Percentiles rank a stretch among this genome's conserved stretches.
These are phyloP conservation scores for Lithobates pipiens DNA, from an alignment of 2,797 vertebrate species.

Conservation along the genomic window DNA sequence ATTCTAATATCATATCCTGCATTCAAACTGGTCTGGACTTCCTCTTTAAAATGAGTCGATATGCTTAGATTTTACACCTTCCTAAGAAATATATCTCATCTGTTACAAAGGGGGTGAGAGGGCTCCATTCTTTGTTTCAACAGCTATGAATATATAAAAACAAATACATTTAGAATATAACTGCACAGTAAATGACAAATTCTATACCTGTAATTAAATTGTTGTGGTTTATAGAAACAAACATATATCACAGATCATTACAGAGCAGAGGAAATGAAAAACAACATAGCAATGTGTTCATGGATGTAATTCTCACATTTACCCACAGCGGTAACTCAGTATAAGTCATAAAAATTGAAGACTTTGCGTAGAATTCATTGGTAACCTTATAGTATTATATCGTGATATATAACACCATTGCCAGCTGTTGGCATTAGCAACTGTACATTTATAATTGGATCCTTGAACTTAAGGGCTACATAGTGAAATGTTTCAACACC, in stretches of 20 bases:
- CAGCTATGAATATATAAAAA: neutral
- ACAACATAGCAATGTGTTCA: neutral
- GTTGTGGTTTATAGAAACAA: neutral
- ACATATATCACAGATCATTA: neutral
- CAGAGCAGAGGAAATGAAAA: constrained; percentile 3
- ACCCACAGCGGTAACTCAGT: constrained; percentile 26
- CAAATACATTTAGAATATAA: neutral
- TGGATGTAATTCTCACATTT: constrained; percentile 2
- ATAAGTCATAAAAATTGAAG: constrained; percentile 50
- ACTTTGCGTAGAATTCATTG: constrained; percentile 53
- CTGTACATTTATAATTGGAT: constrained; percentile 57
- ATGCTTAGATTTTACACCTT: neutral
- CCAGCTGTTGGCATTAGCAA: constrained; percentile 57
- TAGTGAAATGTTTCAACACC: constrained; percentile 51
- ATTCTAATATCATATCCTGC: neutral
- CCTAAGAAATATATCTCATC: neutral
- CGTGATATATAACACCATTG: constrained; percentile 43
- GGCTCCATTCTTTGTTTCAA: neutral
- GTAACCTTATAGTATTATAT: constrained; percentile 47
- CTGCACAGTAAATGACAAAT: neutral
- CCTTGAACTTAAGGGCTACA: constrained; percentile 25
- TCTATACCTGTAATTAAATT: neutral
- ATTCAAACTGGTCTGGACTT: neutral
- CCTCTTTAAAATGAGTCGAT: neutral
- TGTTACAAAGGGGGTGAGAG: neutral